phyloP scores from a whole-genome alignment of 2,113 vertebrate genomes.

The Elaphurus davidianus region DNA sequence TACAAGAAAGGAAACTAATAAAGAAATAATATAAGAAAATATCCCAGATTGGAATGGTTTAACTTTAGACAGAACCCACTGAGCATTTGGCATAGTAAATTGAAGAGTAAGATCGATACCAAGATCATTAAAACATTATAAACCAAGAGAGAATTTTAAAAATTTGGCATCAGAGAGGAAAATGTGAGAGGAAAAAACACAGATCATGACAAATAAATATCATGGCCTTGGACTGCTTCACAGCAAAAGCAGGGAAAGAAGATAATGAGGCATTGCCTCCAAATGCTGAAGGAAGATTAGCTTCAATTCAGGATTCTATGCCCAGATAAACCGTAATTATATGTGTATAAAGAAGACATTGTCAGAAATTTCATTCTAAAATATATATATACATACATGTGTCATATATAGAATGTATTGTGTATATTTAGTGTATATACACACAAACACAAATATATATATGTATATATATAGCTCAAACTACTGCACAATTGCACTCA shows the following conservation, averaged over 20 bases:
- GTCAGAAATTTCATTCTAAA: neutral
- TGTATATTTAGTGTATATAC: neutral
- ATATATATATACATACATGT: neutral
- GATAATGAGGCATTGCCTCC: neutral
- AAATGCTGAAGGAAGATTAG: neutral
- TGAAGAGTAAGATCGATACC: neutral
- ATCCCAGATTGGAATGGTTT: neutral
- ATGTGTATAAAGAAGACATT: neutral
- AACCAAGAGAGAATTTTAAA: neutral
- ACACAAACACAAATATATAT: neutral
- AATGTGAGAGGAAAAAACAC: neutral
- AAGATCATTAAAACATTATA: neutral
- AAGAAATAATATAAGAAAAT: neutral
- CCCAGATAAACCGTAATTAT: neutral
- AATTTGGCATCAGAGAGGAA: neutral
- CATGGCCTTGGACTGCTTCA: neutral
- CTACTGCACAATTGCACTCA: neutral
- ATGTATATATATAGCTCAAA: neutral
- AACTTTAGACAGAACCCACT: neutral
- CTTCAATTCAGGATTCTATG: neutral
- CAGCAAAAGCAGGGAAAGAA: neutral
- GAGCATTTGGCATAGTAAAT: neutral
- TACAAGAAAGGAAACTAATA: neutral
- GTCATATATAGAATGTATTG: neutral
- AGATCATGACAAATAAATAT: neutral